Base-by-base conservation (phyloP, 1,140 invertebrate species). In the Pogonognathellus flavescens region DNA sequence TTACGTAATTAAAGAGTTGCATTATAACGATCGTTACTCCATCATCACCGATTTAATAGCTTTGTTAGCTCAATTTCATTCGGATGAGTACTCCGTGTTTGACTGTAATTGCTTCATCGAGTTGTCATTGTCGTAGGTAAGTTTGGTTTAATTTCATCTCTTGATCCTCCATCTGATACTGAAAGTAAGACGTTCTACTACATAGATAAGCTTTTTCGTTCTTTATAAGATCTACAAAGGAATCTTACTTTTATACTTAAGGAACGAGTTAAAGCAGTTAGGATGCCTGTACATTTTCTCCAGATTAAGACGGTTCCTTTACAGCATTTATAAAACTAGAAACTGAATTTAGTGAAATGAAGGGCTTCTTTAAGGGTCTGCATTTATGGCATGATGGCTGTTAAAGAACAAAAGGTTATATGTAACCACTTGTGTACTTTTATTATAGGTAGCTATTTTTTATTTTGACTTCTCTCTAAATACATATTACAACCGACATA, bases 71-170 rank as follows among this genome's bases (percentile, higher is more conserved):
- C n/a, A n/a, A n/a, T n/a, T n/a, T n/a, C n/a, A n/a, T 11, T 60
- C 8, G n/a, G 52, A 60, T 60, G 11, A 60, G n/a, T 5, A 60
- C n/a, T 60, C 5, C 14, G 41, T 72, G 31, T 41, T 72, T 9
- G 25, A 49, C 11, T 72, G 20, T 72, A 49, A 72, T 31, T 31
- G 22, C 66, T 72, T 22, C 25, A 72, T 72, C 41, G 22, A 25
- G 9, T 25, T 49, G 66, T 72, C 31, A 72, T 72, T 72, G 66
- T 72, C 66, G 31, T 72, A 72, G 66, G 66, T 72, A 72, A 72
- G 66, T 72, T 72, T 49, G 14, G 25, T 22, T 72, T 72, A 41
- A 72, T 31, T 62, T 22, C 31, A 1, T n/a, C 16, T 11, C 31
- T 72, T n/a, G n/a, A n/a, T n/a, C n/a, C 66, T 72, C 25, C 66